Conservation (phyloP, 2,797 vertebrate genomes). For the Setipinna tenuifilis region DNA sequence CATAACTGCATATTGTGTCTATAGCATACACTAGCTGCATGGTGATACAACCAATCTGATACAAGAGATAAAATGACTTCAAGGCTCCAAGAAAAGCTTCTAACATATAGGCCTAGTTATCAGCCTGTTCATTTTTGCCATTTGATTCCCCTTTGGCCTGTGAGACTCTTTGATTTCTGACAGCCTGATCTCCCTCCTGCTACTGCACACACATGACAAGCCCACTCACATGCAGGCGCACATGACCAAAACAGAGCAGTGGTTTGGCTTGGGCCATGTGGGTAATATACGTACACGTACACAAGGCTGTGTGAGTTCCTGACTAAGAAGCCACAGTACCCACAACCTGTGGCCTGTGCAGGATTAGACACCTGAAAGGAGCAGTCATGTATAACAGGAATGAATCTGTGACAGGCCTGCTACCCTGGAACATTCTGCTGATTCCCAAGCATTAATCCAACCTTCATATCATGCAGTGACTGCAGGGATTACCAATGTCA, state of each 20-base stretch:
- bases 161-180: not conserved
- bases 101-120: not conserved
- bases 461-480: not conserved
- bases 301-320: not conserved
- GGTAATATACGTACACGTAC: not conserved
- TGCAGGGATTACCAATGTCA: not conserved
- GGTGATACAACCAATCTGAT: not conserved
- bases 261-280: not conserved
- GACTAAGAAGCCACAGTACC: not conserved
- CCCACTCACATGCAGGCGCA: conserved; percentile 12
- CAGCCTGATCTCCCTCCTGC: not conserved
- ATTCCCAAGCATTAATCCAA: conserved; percentile 1
- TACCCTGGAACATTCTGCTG: not conserved
- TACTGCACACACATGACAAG: not conserved
- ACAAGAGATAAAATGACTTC: not conserved
- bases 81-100: not conserved
- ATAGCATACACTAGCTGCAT: not conserved
- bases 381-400: not conserved
- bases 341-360: not conserved
- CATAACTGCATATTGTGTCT: not conserved
- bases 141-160: not conserved
- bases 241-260: not conserved
- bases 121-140: not conserved
- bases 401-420: not conserved
- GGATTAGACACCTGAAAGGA: not conserved